Conservation (phyloP, 1,140 invertebrate genomes). For the Drosophila novamexicana region DNA sequence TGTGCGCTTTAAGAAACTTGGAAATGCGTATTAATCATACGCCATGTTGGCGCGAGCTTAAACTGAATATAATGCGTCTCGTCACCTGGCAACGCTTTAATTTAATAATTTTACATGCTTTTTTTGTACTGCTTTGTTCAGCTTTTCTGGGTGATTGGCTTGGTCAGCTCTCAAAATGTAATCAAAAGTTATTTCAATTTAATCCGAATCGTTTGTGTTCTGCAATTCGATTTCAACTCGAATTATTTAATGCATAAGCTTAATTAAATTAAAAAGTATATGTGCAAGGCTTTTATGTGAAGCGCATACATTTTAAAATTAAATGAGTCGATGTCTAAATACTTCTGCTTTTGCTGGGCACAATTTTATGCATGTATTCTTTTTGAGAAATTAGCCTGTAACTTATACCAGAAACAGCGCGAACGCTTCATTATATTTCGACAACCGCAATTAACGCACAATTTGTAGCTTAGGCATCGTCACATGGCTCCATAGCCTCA, state of each 20-base stretch:
- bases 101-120: conserved; percentile 13
- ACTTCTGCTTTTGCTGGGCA: neutral
- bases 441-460: conserved; percentile 60
- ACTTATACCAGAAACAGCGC: neutral
- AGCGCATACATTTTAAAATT: too few species aligned
- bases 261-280: conserved; percentile 1
- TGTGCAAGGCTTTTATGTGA: neutral
- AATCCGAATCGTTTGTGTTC: conserved; percentile 7
- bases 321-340: neutral
- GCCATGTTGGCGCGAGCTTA: conserved; percentile 6
- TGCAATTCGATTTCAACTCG: conserved; percentile 5
- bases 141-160: conserved; percentile 20
- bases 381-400: neutral
- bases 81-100: conserved; percentile 59
- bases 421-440: conserved; percentile 14
- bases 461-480: conserved; percentile 48
- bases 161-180: conserved; percentile 8
- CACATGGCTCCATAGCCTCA: conserved; percentile 50
- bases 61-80: conserved; percentile 54
- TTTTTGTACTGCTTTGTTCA: conserved; percentile 5
- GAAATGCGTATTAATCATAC: conserved; percentile 43
- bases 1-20: conserved; percentile 3
- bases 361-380: neutral
- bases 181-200: conserved; percentile 24
- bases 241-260: conserved; percentile 13